Percentiles rank a stretch among this genome's conserved stretches.
Conservation (phyloP, 1,140 invertebrate genomes). For the Aricia agestis region DNA sequence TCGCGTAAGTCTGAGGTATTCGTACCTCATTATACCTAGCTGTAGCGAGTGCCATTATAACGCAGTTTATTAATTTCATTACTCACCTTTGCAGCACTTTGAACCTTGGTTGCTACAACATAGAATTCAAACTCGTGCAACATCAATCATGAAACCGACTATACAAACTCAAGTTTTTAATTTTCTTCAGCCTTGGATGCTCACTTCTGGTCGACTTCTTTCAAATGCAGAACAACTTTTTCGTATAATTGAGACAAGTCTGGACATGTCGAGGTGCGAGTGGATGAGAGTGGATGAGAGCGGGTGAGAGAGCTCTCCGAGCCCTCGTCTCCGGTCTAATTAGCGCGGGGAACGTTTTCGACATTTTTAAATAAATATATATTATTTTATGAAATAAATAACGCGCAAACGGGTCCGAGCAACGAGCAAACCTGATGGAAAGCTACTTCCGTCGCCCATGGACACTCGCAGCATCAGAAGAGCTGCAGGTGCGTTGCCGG, state of each 20-base stretch:
- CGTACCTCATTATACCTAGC: background rate
- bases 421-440: too few relatives aligned
- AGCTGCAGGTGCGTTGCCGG: too few relatives aligned
- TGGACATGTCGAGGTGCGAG: background rate
- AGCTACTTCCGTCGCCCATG: too few relatives aligned
- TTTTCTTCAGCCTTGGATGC: background rate
- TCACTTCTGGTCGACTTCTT: conserved; percentile 2
- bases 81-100: background rate
- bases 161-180: conserved; percentile 1
- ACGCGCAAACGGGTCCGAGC: too few relatives aligned
- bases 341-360: background rate
- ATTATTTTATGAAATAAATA: too few relatives aligned
- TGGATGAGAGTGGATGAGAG: background rate
- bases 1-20: background rate
- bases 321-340: background rate
- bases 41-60: background rate
- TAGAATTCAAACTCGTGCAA: background rate
- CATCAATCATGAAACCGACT: background rate
- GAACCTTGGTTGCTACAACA: background rate
- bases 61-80: conserved; percentile 1
- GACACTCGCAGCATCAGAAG: too few relatives aligned
- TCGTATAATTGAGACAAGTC: background rate
- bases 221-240: background rate
- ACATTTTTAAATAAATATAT: background rate
- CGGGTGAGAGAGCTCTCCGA: background rate